Evolutionary conservation across 2,888 invertebrate species (phyloP), one percentile per base, ranked within the genome.

Genomic region (Orthonychiurus folsomi): DNA sequence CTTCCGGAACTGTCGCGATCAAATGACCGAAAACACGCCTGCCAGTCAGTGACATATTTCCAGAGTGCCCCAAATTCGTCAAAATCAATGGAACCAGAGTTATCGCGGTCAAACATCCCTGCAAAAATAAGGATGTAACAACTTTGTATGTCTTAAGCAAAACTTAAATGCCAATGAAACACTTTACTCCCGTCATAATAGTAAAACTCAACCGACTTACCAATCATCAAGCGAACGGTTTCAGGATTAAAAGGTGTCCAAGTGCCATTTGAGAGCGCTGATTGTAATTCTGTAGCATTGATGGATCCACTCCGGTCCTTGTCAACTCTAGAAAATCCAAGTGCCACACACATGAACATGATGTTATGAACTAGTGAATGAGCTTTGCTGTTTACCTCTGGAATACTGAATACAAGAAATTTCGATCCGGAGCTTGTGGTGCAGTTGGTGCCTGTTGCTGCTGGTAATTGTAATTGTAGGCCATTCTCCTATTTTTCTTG

Each of bases 1-100:
- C 90, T 90, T 25, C 97, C 83, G 15, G 81, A 80, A 67, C 89
- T 89, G 75, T 99, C 96, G 53, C 87, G 81, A 77, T 99, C 99
- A 76, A 94, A 97, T 0, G 89, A 87, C 53, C 89, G 84, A 78
- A 99, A 99, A 76, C 93, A 94, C 74, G 85, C 87, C 76, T 96
- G 93, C 97, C 97, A 99, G 75, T 97, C 96, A 3, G 90, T 92
- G 0, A 99, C 91, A 78, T 96, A 99, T 76, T 94, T 93, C 97
- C 97, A 99, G 0, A 99, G 79, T 0, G 92, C 88, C 57, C 90
- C 89, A 79, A 99, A 99, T 77, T 97, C 95, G 74, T 93, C 88
- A 78, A 96, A 96, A 73, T 85, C 88, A 61, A 99, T 93, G 1
- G 87, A 88, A 5, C 95, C 96, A 74, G 86, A 84, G 74, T 86